Base-by-base conservation (phyloP, 2,797 vertebrate species). In the Sebastes nivosus region DNA sequence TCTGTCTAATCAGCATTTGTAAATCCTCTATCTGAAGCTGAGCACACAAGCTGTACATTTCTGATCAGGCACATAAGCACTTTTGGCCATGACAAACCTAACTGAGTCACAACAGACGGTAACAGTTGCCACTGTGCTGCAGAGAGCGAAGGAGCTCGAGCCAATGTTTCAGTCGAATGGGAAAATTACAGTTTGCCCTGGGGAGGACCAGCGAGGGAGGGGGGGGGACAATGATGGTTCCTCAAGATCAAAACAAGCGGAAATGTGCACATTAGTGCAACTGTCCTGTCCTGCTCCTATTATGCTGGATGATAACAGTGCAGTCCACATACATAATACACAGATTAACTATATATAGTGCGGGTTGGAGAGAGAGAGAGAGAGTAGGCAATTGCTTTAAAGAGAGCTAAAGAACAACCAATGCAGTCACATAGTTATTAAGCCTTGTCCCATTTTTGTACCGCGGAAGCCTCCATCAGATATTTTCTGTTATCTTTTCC, bases 21-120 rank as follows among this genome's bases (percentile, higher is more conserved):
- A 65, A 80, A 80, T 69, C 55, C 63, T 38, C 57, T 72, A 74
- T 82, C 70, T 83, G 76, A 85, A 67, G 74, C 70, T 4, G 67
- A 77, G 63, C 67, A 64, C 72, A 72, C 61, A 50, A 22, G 75
- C 84, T 82, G 61, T 72, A 84, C 59, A 58, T 85, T 86, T 81
- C 81, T 81, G 79, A 30, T 88, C 80, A 57, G 58, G 72, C 83
- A 77, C 83, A 82, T 64, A 52, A 82, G 79, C 84, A 80, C 82
- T 83, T 87, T 90, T 93, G 93, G 88, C 83, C 83, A 52, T 22
- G 75, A 86, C 84, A 81, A 89, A 86, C 84, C 82, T 89, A 79
- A 85, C 68, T 87, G 89, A 92, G 89, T 93, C 91, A 90, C 84
- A 92, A 83, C 91, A 93, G 90, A 91, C 85, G 80, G 87, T 72